Evolutionary conservation across 2,797 vertebrate species (phyloP).

Genomic region (Gorsachius magnificus): DNA sequence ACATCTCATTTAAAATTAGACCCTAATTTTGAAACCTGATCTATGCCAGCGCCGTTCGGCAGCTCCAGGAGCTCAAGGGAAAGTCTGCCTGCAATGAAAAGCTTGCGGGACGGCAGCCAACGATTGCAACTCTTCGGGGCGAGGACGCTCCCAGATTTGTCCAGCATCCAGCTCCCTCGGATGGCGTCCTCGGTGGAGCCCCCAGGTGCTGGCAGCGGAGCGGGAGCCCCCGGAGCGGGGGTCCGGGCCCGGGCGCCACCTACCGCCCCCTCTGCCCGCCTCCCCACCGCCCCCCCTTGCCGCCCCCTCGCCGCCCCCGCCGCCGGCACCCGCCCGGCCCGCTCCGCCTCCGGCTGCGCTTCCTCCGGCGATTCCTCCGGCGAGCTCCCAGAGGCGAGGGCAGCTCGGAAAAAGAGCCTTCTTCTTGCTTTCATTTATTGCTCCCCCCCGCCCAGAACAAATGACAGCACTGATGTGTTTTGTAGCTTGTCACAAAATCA

Average conservation of each 20-base stretch:
- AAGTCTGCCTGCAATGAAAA: neutral
- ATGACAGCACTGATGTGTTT: neutral
- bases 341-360: too few species aligned
- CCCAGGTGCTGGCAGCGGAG: neutral
- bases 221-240: neutral
- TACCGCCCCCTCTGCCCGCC: neutral
- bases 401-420: neutral
- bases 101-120: neutral
- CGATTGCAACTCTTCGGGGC: neutral
- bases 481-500: neutral
- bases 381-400: too few species aligned
- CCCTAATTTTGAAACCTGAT: slow-evolving; percentile 22
- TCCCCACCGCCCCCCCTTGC: too few species aligned
- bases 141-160: neutral
- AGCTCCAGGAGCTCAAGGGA: neutral
- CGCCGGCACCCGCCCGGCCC: too few species aligned
- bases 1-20: slow-evolving; percentile 47
- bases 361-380: too few species aligned
- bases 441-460: neutral
- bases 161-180: neutral
- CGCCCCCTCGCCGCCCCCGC: too few species aligned
- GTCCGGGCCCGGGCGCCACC: neutral
- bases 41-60: neutral
- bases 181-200: neutral
- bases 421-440: neutral